Percentiles rank a stretch among this genome's conserved stretches.
These are phyloP conservation scores for Actenoides hombroni DNA, from an alignment of 2,113 vertebrate species.

Conservation along the genomic window DNA sequence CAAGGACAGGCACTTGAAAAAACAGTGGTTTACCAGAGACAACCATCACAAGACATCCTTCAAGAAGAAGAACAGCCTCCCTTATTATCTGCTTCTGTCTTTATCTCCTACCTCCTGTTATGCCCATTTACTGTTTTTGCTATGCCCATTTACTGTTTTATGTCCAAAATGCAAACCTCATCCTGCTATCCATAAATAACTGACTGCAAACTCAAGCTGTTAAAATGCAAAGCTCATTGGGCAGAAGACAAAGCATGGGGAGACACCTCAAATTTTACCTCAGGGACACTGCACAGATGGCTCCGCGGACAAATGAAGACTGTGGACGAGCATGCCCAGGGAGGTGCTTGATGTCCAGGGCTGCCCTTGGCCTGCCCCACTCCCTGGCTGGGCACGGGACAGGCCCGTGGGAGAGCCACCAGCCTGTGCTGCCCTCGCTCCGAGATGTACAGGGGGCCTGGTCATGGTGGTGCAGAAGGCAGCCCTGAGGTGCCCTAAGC, in stretches of 20 bases:
- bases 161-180: not conserved
- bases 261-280: not conserved
- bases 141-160: not conserved
- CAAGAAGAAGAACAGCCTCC: not conserved
- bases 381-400: rapidly evolving
- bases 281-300: rapidly evolving
- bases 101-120: not conserved
- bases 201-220: not conserved
- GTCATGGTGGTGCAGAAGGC: rapidly evolving
- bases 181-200: not conserved
- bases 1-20: not conserved
- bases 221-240: not conserved
- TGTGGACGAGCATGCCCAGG: rapidly evolving
- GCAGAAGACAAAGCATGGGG: not conserved
- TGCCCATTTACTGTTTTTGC: not conserved
- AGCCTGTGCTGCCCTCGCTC: no score
- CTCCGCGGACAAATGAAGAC: not conserved
- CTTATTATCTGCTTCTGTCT: not conserved
- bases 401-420: no score
- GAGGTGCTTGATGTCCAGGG: rapidly evolving
- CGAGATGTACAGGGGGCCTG: rapidly evolving
- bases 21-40: not conserved
- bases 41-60: not conserved
- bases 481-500: no score
- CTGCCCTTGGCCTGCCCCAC: no score